Evolutionary conservation across 2,113 vertebrate species (phyloP), one percentile per base, ranked within the genome.

Genomic region (Seriola rivoliana): DNA sequence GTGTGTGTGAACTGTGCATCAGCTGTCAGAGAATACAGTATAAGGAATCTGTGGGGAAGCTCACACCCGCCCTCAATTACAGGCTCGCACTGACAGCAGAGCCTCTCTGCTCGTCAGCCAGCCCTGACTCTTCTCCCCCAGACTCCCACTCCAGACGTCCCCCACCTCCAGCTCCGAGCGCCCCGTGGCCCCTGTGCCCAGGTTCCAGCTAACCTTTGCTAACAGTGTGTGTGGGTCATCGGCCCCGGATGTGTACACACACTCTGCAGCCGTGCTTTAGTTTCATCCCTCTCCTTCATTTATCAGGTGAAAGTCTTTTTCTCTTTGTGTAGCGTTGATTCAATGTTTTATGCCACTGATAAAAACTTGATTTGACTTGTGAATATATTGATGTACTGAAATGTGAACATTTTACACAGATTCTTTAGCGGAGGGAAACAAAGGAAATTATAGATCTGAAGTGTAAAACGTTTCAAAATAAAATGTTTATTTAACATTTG

Each of bases 11-110:
- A 29, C 73, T 78, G 58, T 75, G 68, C 64, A 86, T 66, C 74
- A 87, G 75, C 85, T 90, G 90, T 90, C 88, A 88, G 68, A 60
- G 77, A 77, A 72, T 84, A n/a, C n/a, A n/a, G n/a, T n/a, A 78
- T 71, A 80, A 76, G 71, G 72, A 89, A 75, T 85, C 81, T 66
- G 86, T 60, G 81, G 85, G 85, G 64, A 68, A 69, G 63, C 81
- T 80, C 54, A 82, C 89, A 74, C 85, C 85, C 88, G 85, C 72
- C 89, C 75, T 89, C 84, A 88, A 94, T 93, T 90, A 92, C 88
- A 86, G 90, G 34, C 79, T 86, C 36, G 10, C 71, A 44, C 78
- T 92, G 90, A 91, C 91, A 93, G 86, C 64, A 85, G 8, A 84
- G 87, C 68, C 85, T 69, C 60, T 58, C 66, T 38, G 32, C 79